A percentile compares a stretch with the other conserved stretches of the same genome.
Conservation (phyloP, 1,140 invertebrate genomes). For the Phthorimaea operculella region DNA sequence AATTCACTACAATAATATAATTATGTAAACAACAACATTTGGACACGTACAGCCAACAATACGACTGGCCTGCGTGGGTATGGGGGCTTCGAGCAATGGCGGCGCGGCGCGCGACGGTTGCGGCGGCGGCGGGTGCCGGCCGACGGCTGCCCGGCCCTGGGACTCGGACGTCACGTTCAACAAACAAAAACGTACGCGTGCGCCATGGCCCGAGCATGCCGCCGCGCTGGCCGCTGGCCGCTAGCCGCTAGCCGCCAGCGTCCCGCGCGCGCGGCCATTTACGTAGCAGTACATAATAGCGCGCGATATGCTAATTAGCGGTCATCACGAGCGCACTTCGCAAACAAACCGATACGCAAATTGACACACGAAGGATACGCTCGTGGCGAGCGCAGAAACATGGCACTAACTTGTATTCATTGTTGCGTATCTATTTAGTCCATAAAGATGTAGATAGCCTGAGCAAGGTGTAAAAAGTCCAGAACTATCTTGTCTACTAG, state of each 20-base stretch:
- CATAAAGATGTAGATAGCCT: no score
- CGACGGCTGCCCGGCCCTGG: no score
- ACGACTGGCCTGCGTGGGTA: constrained; percentile 20
- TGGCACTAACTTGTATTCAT: background rate
- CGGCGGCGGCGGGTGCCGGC: constrained; percentile 1
- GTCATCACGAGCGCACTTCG: background rate
- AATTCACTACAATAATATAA: constrained; percentile 58
- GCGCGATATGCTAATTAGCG: background rate
- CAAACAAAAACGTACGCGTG: no score
- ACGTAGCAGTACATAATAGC: background rate
- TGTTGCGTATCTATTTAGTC: background rate
- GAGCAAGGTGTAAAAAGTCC: no score
- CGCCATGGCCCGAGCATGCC: no score
- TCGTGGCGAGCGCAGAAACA: background rate
- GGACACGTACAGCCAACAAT: constrained; percentile 33
- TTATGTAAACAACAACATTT: constrained; percentile 55
- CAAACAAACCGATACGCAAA: background rate
- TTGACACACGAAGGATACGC: background rate
- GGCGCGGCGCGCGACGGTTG: constrained; percentile 8
- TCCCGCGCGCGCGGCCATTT: background rate
- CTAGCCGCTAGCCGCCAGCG: background rate
- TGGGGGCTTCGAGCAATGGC: constrained; percentile 1
- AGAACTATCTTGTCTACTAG: no score
- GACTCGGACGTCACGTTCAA: no score
- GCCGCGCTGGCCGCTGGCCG: no score